Evolutionary conservation across 2,888 invertebrate genomes (phyloP), one percentile per base, ranked within the genome.

Genomic region (Antheraea yamamai): DNA sequence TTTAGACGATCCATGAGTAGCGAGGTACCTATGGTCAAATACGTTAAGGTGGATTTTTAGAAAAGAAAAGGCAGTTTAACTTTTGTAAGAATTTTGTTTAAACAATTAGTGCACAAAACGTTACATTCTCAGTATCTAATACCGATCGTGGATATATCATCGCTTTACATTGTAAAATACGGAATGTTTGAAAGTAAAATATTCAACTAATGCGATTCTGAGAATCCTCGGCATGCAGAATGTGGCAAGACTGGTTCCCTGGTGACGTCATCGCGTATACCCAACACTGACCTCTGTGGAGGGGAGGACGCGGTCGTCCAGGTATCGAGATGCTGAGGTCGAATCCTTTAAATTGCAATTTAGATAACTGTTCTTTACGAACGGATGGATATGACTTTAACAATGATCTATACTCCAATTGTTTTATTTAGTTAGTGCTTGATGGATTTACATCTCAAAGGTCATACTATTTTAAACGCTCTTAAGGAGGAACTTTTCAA

Each of bases 201-300:
- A 66, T 30, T 66, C 26, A 66, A 26, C 26, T 26, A 7, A 30
- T 66, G 14, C 14, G 18, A 16, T 66, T 66, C 64, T 14, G 64
- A 66, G 64, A 66, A 66, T 39, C 20, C n/a, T 12, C n/a, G 14
- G 70, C n/a, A 70, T 30, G 70, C 39, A 70, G 39, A 70, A 70
- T 70, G 70, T 39, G n/a, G 70, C 39, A 51, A 55, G 74, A 75
- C 74, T 71, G 74, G 74, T 75, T 72, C 26, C 52, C 68, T 20
- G 30, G 61, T 75, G 71, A 75, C 74, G 70, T 74, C 74, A 74
- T 14, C 7, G 16, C 61, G 26, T 66, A 66, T 66, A 26, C 64
- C 64, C 64, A 30, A 66, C 64, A 30, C 39, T 39, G 70, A 70
- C 70, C 70, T 39, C 26, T 26, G 4, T 30, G 30, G 64, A 14